Conservation (phyloP, 2,888 invertebrate genomes). For the Lathronympha strigana region DNA sequence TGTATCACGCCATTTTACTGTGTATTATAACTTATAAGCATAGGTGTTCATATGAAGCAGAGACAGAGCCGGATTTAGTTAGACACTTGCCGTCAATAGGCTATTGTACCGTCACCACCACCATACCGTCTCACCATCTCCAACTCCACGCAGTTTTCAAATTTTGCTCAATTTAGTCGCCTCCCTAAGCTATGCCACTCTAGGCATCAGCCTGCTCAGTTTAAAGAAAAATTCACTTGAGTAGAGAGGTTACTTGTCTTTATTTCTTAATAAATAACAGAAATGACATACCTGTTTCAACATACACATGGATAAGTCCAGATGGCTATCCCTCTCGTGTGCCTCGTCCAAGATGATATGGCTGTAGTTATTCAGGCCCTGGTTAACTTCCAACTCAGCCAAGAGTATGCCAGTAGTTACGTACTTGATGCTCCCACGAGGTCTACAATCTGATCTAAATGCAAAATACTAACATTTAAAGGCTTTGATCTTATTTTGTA, state of each 20-base stretch:
- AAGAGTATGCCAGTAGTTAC: slow-evolving; percentile 96
- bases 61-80: no score
- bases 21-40: no score
- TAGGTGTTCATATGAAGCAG: no score
- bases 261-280: neutral
- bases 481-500: neutral
- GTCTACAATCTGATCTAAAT: slow-evolving; percentile 85
- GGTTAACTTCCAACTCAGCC: slow-evolving; percentile 91
- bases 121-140: no score
- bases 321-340: slow-evolving; percentile 94
- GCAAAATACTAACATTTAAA: neutral
- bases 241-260: neutral
- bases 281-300: slow-evolving; percentile 86
- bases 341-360: slow-evolving; percentile 97
- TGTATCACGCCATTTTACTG: no score
- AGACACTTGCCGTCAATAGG: no score
- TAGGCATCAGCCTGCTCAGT: no score
- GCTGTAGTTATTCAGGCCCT: slow-evolving; percentile 87
- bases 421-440: slow-evolving; percentile 90
- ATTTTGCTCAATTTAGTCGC: no score
- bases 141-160: no score
- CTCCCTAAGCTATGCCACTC: no score
- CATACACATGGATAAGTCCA: slow-evolving; percentile 93
- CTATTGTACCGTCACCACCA: no score
- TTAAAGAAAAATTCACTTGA: no score